Conservation (phyloP, 2,888 invertebrate species). For the Bombylius discolor region DNA sequence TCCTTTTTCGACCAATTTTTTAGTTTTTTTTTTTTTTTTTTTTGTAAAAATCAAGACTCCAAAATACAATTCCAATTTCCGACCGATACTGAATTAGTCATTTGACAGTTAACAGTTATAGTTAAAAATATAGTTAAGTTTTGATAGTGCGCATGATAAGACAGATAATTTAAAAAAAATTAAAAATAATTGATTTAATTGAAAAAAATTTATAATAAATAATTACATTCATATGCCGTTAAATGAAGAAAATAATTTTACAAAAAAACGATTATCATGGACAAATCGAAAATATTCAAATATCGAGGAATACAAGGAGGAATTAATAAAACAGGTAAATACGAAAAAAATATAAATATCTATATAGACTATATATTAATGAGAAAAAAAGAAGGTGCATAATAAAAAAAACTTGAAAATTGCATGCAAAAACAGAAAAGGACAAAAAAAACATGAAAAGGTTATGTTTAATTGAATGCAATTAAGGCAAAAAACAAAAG, state of each 20-base stretch:
- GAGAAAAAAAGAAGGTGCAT: not conserved
- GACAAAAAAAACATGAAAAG: slow-evolving; percentile 32
- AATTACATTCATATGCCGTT: slow-evolving; percentile 8
- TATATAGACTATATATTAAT: not conserved
- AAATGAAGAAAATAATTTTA: slow-evolving; percentile 22
- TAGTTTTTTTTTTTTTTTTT: too few relatives aligned
- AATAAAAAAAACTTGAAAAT: not conserved
- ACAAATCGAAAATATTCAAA: slow-evolving; percentile 16
- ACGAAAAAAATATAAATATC: not conserved
- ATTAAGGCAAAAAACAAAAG: too few relatives aligned
- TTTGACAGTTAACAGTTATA: too few relatives aligned
- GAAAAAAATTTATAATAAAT: too few relatives aligned
- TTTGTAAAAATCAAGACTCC: too few relatives aligned
- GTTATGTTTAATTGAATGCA: slow-evolving; percentile 2
- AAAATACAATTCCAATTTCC: too few relatives aligned
- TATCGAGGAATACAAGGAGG: slow-evolving; percentile 32
- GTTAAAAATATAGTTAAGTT: too few relatives aligned
- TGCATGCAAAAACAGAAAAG: slow-evolving; percentile 22
- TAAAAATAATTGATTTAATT: too few relatives aligned
- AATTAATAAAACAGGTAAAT: slow-evolving; percentile 33
- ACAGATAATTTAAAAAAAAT: too few relatives aligned
- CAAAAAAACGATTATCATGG: slow-evolving; percentile 20
- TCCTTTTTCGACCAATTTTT: too few relatives aligned
- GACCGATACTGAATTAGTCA: too few relatives aligned
- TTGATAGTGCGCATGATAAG: too few relatives aligned